These are phyloP conservation scores for Gerosis bhagava DNA, from an alignment of 2,888 invertebrate genomes.

Conservation along the genomic window DNA sequence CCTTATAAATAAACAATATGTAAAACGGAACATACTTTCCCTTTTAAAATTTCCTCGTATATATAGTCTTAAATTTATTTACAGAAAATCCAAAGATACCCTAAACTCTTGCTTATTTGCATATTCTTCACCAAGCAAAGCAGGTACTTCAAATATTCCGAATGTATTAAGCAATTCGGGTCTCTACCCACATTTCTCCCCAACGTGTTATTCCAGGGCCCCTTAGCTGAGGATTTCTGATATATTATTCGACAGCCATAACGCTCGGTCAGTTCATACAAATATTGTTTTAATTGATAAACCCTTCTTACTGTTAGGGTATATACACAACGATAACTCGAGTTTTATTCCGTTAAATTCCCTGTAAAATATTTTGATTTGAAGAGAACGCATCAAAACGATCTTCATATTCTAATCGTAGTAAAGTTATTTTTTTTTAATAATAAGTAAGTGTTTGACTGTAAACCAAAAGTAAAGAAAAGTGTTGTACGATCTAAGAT, in stretches of 20 bases:
- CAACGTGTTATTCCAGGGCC: constrained; percentile 27
- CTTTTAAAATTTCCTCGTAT: too few species aligned
- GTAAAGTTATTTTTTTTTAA: too few species aligned
- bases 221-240: constrained; percentile 24
- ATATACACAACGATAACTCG: constrained; percentile 28
- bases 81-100: not conserved
- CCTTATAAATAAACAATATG: too few species aligned
- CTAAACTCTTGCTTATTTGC: constrained; percentile 10
- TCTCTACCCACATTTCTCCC: constrained; percentile 25
- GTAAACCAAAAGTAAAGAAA: too few species aligned
- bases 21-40: too few species aligned
- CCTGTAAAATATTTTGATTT: too few species aligned
- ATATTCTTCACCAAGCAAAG: constrained; percentile 8
- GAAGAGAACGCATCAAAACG: too few species aligned
- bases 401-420: too few species aligned
- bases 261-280: constrained; percentile 39
- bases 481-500: too few species aligned
- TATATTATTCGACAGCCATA: constrained; percentile 33
- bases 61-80: too few species aligned
- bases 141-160: constrained; percentile 21
- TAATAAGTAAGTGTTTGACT: too few species aligned
- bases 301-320: constrained; percentile 33
- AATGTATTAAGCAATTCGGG: constrained; percentile 19
- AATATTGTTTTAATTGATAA: constrained; percentile 61
- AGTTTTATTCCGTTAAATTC: too few species aligned